Conservation (phyloP, 30 jellyfish, hydroid and myxozoan genomes). For the Chrysaora quinquecirrha region DNA sequence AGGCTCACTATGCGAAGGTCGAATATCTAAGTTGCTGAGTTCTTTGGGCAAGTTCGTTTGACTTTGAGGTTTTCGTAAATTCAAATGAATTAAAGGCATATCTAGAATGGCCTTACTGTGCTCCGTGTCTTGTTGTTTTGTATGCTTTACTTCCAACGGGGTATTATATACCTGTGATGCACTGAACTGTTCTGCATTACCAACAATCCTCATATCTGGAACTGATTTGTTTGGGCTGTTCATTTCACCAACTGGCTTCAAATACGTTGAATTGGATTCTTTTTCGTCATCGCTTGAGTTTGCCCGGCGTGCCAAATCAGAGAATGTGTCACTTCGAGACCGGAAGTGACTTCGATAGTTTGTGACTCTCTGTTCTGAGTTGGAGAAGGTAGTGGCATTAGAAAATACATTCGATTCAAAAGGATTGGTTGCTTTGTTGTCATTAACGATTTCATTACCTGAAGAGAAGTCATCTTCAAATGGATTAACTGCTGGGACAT, state of each 20-base stretch:
- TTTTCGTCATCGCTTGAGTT: conserved; percentile 28
- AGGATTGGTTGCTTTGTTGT: conserved; percentile 23
- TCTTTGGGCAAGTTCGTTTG: conserved; percentile 45
- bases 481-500: conserved; percentile 41
- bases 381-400: conserved; percentile 29
- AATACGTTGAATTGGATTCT: not conserved
- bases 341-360: conserved; percentile 76
- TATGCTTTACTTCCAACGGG: not conserved
- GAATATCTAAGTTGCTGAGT: conserved; percentile 20
- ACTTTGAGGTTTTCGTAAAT: conserved; percentile 28
- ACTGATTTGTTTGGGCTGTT: conserved; percentile 52
- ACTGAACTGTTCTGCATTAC: not conserved
- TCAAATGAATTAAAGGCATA: conserved; percentile 11
- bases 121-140: not conserved
- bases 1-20: conserved; percentile 27
- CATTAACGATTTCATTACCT: not conserved
- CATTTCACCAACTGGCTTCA: conserved; percentile 14
- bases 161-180: not conserved
- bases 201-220: conserved; percentile 47
- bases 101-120: not conserved
- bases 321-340: conserved; percentile 88
- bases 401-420: conserved; percentile 35
- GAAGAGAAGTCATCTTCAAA: conserved; percentile 70
- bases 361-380: conserved; percentile 19
- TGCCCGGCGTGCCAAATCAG: conserved; percentile 65